Conservation (phyloP, 1,140 invertebrate genomes). For the Camponotus vicinus region DNA sequence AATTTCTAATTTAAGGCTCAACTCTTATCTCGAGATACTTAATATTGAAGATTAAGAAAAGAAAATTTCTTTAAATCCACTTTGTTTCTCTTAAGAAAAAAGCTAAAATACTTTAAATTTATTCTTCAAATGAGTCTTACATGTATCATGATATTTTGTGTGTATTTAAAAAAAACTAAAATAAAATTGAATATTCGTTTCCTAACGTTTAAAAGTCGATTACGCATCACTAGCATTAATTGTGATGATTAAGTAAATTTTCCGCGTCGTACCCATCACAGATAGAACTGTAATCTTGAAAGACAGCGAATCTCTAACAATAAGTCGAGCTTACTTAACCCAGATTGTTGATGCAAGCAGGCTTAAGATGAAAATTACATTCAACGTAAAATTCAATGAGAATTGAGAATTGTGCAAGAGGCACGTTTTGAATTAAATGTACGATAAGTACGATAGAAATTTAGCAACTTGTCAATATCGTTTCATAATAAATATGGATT, state of each 20-base stretch:
- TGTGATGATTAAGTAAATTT: slow-evolving; percentile 29
- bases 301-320: slow-evolving; percentile 1
- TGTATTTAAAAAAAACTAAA: not conserved
- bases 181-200: not conserved
- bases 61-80: not conserved
- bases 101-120: not conserved
- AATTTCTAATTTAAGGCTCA: not conserved
- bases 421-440: slow-evolving; percentile 2
- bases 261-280: not conserved
- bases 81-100: not conserved
- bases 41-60: not conserved
- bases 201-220: not conserved
- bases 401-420: slow-evolving; percentile 25
- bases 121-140: not conserved
- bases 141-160: not conserved
- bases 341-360: slow-evolving; percentile 29
- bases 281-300: slow-evolving; percentile 18
- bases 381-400: not conserved
- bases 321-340: slow-evolving; percentile 38
- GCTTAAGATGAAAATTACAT: slow-evolving; percentile 46
- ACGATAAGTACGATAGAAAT: not conserved
- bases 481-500: not conserved
- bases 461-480: not conserved
- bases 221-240: slow-evolving; percentile 1
- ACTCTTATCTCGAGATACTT: slow-evolving; percentile 1